Evolutionary conservation across 2,113 vertebrate genomes (phyloP).

Genomic region (Corydoras maculifer): DNA sequence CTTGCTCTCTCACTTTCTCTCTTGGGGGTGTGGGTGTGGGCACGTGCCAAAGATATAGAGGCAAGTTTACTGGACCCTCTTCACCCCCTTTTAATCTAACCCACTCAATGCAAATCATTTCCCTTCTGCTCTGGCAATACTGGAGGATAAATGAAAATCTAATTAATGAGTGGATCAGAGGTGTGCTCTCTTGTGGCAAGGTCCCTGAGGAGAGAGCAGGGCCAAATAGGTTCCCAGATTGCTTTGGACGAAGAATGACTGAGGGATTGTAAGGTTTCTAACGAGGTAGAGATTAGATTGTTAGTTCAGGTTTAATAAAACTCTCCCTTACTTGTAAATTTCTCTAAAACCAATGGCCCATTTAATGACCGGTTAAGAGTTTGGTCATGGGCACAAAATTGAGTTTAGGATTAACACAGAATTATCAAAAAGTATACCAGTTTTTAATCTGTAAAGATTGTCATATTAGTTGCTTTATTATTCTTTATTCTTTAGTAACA

Average conservation of each 20-base stretch:
- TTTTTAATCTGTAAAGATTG: too few relatives aligned
- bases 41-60: conserved; percentile 30
- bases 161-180: conserved; percentile 62
- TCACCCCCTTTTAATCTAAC: conserved; percentile 47
- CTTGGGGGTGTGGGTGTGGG: conserved; percentile 10
- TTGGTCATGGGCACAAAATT: too few relatives aligned
- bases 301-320: conserved; percentile 36
- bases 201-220: conserved; percentile 50
- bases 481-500: too few relatives aligned
- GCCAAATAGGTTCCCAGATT: conserved; percentile 48
- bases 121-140: conserved; percentile 42
- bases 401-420: too few relatives aligned
- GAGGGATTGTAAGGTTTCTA: conserved; percentile 36
- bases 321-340: not conserved
- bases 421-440: too few relatives aligned
- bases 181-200: conserved; percentile 47
- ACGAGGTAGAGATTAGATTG: conserved; percentile 38
- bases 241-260: conserved; percentile 46
- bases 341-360: too few relatives aligned
- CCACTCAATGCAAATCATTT: conserved; percentile 55
- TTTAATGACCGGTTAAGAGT: too few relatives aligned
- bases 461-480: too few relatives aligned
- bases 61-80: conserved; percentile 34
- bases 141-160: conserved; percentile 55
- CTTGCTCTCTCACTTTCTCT: too few relatives aligned